Percentiles rank a stretch among this genome's conserved stretches.
phyloP scores from a whole-genome alignment of 2,888 invertebrate species.

The Lochmaea crataegi region DNA sequence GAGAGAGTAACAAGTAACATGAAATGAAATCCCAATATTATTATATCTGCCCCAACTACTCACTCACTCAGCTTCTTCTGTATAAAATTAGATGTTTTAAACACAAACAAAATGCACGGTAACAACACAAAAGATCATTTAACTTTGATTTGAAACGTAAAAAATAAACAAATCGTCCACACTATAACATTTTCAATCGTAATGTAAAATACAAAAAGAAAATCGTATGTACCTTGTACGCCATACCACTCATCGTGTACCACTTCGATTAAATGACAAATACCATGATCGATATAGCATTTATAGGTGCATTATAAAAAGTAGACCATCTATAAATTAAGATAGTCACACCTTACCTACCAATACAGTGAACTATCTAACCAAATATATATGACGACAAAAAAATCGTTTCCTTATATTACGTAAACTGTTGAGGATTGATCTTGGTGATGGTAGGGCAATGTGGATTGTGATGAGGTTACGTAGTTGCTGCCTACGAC shows the following conservation, averaged over 20 bases:
- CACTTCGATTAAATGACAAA: conserved; percentile 33
- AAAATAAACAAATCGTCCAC: background rate
- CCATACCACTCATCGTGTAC: conserved; percentile 33
- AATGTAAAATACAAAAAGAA: conserved; percentile 3
- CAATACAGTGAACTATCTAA: conserved; percentile 19
- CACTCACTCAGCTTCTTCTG: too few species aligned
- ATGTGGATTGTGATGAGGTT: conserved; percentile 1
- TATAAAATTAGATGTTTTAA: too few species aligned
- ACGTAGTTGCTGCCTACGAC: background rate
- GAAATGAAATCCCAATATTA: too few species aligned
- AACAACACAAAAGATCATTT: too few species aligned
- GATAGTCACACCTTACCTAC: conserved; percentile 39
- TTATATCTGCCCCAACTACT: too few species aligned
- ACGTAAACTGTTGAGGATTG: background rate
- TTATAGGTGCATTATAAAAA: conserved; percentile 39
- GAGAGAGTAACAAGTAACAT: too few species aligned
- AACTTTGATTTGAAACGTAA: too few species aligned
- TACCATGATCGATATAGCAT: conserved; percentile 30
- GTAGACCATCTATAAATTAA: conserved; percentile 40
- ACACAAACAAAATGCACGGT: too few species aligned
- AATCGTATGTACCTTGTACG: conserved; percentile 33
- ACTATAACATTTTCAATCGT: background rate
- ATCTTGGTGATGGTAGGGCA: background rate
- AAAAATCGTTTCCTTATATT: conserved; percentile 30
- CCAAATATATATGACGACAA: conserved; percentile 10